These are phyloP conservation scores for Ceratoteleas bidentatus DNA, from an alignment of 1,140 invertebrate species.

Conservation along the genomic window DNA sequence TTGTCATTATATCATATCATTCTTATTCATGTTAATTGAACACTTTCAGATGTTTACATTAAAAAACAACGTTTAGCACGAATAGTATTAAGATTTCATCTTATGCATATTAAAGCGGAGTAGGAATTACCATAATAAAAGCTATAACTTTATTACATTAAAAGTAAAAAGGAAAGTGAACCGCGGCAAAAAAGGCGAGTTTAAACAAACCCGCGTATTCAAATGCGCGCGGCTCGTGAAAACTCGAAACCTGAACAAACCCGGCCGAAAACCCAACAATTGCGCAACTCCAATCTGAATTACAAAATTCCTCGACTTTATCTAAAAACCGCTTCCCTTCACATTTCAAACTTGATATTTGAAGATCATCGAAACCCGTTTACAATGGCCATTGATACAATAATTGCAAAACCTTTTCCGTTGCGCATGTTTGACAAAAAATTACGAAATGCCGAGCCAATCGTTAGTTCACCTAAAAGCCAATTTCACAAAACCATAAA, in stretches of 20 bases:
- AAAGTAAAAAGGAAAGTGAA: no score
- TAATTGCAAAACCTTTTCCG: conserved; percentile 2
- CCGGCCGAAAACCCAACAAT: background rate
- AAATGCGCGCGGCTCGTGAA: no score
- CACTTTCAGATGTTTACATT: no score
- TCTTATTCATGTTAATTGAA: no score
- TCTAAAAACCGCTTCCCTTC: conserved; percentile 25
- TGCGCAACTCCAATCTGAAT: background rate
- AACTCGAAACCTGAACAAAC: background rate
- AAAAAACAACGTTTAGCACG: no score
- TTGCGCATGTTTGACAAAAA: background rate
- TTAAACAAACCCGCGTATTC: no score
- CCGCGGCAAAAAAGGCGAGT: no score
- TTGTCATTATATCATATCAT: no score
- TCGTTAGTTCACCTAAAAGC: conserved; percentile 28
- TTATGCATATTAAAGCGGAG: no score
- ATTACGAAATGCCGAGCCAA: conserved; percentile 19
- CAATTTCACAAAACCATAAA: conserved; percentile 36
- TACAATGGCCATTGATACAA: conserved; percentile 1
- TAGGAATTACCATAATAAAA: no score
- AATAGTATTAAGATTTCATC: no score
- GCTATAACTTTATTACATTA: no score
- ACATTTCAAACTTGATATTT: conserved; percentile 22
- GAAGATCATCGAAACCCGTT: conserved; percentile 6
- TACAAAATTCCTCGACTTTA: background rate